Base-by-base conservation (phyloP, 2,888 invertebrate genomes). In the Thereva nobilitata region DNA sequence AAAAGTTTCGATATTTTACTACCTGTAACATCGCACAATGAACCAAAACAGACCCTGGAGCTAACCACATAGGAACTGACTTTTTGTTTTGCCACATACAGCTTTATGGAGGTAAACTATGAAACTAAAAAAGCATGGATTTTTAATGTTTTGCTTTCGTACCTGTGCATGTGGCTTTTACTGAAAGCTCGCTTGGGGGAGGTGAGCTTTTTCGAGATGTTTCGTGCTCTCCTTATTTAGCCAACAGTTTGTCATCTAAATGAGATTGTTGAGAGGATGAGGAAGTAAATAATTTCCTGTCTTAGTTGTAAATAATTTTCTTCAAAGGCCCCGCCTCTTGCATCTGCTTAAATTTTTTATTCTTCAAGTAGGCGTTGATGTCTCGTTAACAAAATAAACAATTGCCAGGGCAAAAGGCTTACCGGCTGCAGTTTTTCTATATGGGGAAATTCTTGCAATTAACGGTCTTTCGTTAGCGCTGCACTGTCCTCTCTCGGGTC, bases 311-410 rank as follows among this genome's bases (percentile, higher is more conserved):
- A 68, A 67, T 67, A 66, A 68, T 68, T 68, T 68, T 67, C 59
- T 56, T 53, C 54, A 38, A 56, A 65, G 63, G 57, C 69, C 63
- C 69, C 69, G 69, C 69, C 69, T 67, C 41, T 63, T 66, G 63
- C 61, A 65, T 67, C 67, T 56, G 41, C 61, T 64, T 57, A 65
- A 54, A 57, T 53, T 68, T 64, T 56, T 66, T 55, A 50, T 64
- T 67, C 67, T 63, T 50, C 67, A 68, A 70, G 70, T 70, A 70
- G 70, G 70, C 70, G 70, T 70, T 70, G 68, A 70, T 70, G 64
- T 68, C 70, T 70, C 68, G 70, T 70, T 70, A 68, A 68, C 65
- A 66, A 68, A 70, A 70, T 68, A 70, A 70, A 70, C 68, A 70
- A 68, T 68, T 50, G 56, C 57, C 49, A 56, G 41, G 57, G 50